These are phyloP conservation scores for Quadriops clusia DNA, from an alignment of 2,888 invertebrate species.

Conservation along the genomic window DNA sequence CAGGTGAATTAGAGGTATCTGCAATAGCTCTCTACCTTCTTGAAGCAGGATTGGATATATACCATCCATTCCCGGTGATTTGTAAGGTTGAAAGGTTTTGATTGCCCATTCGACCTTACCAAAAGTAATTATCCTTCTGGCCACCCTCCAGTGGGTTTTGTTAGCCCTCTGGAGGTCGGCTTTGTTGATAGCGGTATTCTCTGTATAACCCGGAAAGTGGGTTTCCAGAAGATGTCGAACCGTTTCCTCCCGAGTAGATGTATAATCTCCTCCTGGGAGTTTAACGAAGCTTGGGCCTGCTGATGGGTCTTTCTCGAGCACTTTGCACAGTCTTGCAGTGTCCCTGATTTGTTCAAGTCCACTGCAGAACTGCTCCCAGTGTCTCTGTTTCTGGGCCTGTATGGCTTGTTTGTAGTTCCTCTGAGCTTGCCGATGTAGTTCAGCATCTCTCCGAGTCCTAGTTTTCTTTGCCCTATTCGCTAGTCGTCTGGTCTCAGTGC, in stretches of 20 bases:
- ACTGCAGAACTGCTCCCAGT: too few species aligned
- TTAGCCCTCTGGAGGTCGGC: neutral
- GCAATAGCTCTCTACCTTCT: slow-evolving; percentile 3
- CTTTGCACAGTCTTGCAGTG: too few species aligned
- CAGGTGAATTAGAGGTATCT: slow-evolving; percentile 3
- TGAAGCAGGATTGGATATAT: slow-evolving; percentile 10
- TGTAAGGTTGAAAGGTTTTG: slow-evolving; percentile 6
- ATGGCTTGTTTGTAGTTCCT: too few species aligned
- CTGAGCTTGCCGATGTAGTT: too few species aligned
- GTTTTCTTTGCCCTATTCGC: too few species aligned
- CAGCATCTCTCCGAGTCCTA: too few species aligned
- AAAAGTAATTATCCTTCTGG: neutral
- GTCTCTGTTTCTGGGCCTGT: too few species aligned
- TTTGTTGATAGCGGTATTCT: neutral
- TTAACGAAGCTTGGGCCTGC: too few species aligned
- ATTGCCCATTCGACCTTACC: slow-evolving; percentile 8
- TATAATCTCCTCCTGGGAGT: too few species aligned
- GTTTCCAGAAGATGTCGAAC: slow-evolving; percentile 1
- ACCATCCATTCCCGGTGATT: slow-evolving; percentile 8
- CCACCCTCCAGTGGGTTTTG: slow-evolving; percentile 1
- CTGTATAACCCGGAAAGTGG: slow-evolving; percentile 2
- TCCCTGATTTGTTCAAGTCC: too few species aligned
- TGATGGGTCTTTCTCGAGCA: too few species aligned
- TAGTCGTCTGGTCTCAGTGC: too few species aligned
- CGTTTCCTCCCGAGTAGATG: slow-evolving; percentile 3